Percentiles rank a stretch among this genome's conserved stretches.
Evolutionary conservation across 2,113 vertebrate genomes (phyloP).

Genomic region (Pseudopodoces humilis): DNA sequence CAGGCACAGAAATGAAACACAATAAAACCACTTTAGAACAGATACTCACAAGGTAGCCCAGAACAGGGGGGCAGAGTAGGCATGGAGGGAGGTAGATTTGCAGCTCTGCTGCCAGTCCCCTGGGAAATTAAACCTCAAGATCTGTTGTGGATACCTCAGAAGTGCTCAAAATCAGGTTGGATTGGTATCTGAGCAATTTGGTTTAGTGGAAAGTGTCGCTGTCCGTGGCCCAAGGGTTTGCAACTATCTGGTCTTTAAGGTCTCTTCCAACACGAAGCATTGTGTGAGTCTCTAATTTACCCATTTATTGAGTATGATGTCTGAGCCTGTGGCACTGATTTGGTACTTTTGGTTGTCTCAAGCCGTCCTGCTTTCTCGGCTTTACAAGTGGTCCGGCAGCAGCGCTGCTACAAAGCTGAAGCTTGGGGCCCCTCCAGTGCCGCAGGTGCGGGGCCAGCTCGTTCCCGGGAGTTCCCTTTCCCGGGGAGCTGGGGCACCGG

Average conservation of each 20-base stretch:
- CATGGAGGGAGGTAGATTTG: rapidly evolving
- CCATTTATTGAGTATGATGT: rapidly evolving
- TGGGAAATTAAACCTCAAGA: neutral
- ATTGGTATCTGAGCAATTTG: neutral
- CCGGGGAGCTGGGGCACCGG: neutral
- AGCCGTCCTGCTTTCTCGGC: neutral
- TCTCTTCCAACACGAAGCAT: neutral
- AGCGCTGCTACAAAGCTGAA: neutral
- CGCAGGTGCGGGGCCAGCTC: rapidly evolving
- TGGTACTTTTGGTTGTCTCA: neutral
- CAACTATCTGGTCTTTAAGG: neutral
- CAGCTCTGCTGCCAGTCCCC: neutral
- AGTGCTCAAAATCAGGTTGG: neutral
- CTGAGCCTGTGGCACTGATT: neutral
- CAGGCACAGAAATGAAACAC: neutral
- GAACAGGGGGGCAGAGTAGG: neutral
- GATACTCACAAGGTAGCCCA: neutral
- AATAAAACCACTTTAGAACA: neutral
- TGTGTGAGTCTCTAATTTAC: neutral
- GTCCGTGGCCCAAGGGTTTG: no score
- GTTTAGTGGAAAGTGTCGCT: neutral
- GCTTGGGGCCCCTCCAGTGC: rapidly evolving
- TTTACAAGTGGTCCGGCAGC: neutral
- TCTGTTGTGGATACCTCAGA: neutral
- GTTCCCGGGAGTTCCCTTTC: rapidly evolving